Conservation (phyloP, 2,113 vertebrate genomes). For the Heliornis fulica region DNA sequence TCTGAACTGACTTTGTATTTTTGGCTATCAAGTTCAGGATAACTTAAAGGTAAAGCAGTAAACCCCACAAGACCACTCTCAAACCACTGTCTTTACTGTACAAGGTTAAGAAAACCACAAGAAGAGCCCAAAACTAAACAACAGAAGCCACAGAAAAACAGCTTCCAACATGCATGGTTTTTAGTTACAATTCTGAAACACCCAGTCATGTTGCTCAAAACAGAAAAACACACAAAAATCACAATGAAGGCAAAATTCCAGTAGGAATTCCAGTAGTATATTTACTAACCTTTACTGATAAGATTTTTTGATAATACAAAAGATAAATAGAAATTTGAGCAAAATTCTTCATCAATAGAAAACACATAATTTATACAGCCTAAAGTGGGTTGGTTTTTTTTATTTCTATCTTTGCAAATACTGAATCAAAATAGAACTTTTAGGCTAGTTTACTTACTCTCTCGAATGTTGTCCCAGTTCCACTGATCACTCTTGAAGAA, state of each 20-base stretch:
- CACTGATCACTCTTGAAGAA: constrained; percentile 99
- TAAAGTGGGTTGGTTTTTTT: not conserved
- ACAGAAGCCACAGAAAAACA: not conserved
- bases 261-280: not conserved
- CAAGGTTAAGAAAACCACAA: not conserved
- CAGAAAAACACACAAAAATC: not conserved
- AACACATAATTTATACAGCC: not conserved
- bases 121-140: not conserved
- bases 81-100: not conserved
- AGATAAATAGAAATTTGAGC: not conserved
- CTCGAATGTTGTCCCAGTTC: constrained; percentile 96
- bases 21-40: not conserved
- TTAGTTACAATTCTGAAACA: not conserved
- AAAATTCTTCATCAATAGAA: not conserved
- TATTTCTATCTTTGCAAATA: not conserved
- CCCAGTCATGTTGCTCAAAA: not conserved
- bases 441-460: constrained; percentile 82
- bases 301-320: not conserved
- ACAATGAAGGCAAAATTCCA: not conserved
- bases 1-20: not conserved
- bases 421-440: not conserved
- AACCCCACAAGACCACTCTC: not conserved
- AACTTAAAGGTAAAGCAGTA: not conserved
- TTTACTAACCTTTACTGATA: not conserved
- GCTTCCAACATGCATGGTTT: not conserved